These are phyloP conservation scores for Syngnathus floridae DNA, from an alignment of 2,113 vertebrate species.

Conservation along the genomic window DNA sequence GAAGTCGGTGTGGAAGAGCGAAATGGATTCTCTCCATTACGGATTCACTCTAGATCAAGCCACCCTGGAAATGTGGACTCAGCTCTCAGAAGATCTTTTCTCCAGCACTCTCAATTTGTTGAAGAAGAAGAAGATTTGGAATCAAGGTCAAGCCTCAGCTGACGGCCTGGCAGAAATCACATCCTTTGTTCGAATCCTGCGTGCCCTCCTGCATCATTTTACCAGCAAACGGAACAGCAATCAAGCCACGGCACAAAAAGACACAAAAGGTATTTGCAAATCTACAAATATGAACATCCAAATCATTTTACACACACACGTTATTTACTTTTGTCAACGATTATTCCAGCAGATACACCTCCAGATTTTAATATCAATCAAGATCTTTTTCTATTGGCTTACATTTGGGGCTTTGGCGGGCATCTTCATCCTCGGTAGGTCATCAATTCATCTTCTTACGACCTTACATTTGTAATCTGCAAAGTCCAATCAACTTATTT, in stretches of 20 bases:
- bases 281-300: not conserved
- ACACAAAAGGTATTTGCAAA: constrained; percentile 11
- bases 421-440: constrained; percentile 75
- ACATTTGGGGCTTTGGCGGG: constrained; percentile 81
- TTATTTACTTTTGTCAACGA: not conserved
- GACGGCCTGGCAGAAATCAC: constrained; percentile 70
- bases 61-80: constrained; percentile 62
- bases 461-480: not conserved
- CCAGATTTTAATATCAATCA: constrained; percentile 10
- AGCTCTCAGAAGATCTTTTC: constrained; percentile 71
- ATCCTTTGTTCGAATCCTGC: constrained; percentile 72
- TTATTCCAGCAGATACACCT: constrained; percentile 9
- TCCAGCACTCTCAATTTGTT: constrained; percentile 63
- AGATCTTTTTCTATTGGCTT: constrained; percentile 72
- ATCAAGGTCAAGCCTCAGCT: constrained; percentile 19
- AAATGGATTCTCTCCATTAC: constrained; percentile 57
- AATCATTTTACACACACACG: too few species aligned
- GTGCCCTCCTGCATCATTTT: constrained; percentile 65
- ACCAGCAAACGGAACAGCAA: constrained; percentile 21
- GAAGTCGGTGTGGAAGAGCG: constrained; percentile 68
- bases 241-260: constrained; percentile 10
- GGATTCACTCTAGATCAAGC: constrained; percentile 56
- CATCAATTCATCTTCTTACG: not conserved
- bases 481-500: not conserved
- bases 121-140: constrained; percentile 48